Evolutionary conservation across 64 coral and sea anemone genomes (phyloP), one percentile per base, ranked within the genome.

Genomic region (Cladopsammia gracilis): DNA sequence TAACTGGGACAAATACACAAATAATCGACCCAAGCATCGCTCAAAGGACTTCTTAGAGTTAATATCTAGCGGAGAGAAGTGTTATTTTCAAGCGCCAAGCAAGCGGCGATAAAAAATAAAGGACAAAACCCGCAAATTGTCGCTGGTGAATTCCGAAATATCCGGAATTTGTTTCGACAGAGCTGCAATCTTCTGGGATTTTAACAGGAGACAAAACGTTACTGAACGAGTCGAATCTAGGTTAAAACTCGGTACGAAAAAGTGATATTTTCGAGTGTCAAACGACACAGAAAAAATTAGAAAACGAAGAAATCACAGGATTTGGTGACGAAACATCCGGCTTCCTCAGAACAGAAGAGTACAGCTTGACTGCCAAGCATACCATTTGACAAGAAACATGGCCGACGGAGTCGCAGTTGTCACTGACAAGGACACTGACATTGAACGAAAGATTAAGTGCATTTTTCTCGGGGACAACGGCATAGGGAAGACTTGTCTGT

Each of bases 401-500:
- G 92, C 89, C 19, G 96, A 98, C 6, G 73, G 92, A 5, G 86
- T 91, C 15, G 66, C 88, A 43, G 96, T 98, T 24, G 85, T 93
- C 49, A 78, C 96, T 42, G 76, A 90, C 52, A 94, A 83, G 52
- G 96, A 94, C 52, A 94, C 87, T 11, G 96, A 94, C 75, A 94
- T 94, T 19, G 96, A 98, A 44, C 49, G 82, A 52, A 93, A 89
- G 25, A 86, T 98, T 6, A 94, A 94, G 76, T 93, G 91, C 43
- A 88, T 94, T 64, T 62, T 98, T 77, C 75, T 98, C 42, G 96
- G 96, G 7, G 96, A 98, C 52, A 94, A 68, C 26, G 64, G 72
- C 42, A 93, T 87, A 13, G 96, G 96, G 0, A 98, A 98, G 46
- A 98, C 96, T n/a, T 98, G 96, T 77, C 83, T 98, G 7, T 64